phyloP scores from a whole-genome alignment of 2,113 vertebrate genomes.

The Galemys pyrenaicus region DNA sequence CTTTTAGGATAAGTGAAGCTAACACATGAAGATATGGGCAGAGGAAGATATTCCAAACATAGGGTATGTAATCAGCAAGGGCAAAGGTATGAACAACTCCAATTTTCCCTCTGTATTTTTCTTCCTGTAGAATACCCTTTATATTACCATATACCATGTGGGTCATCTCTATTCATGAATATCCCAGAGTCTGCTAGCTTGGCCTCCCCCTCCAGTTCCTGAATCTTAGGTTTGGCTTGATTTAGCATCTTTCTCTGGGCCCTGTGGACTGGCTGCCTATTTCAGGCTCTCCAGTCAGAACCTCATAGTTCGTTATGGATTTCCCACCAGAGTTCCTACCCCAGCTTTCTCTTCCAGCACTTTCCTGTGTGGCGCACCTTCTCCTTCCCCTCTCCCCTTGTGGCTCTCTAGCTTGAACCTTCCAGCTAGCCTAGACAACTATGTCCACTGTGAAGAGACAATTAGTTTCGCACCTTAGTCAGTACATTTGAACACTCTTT shows the following conservation, averaged over 20 bases:
- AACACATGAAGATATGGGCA: neutral
- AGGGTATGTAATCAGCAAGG: neutral
- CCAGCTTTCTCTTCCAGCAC: neutral
- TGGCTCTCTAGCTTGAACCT: neutral
- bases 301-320: neutral
- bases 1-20: neutral
- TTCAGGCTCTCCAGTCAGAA: neutral
- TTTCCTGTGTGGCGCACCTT: neutral
- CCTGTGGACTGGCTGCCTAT: neutral
- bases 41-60: neutral
- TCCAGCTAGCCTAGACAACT: neutral
- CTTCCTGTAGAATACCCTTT: neutral
- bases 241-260: neutral
- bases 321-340: neutral
- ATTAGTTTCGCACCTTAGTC: neutral
- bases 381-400: no score
- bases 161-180: neutral
- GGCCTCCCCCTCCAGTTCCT: neutral
- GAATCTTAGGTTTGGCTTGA: neutral
- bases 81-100: neutral
- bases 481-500: neutral
- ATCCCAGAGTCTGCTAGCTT: neutral
- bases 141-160: rapidly evolving
- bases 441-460: neutral
- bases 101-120: rapidly evolving